Percentiles rank a stretch among this genome's conserved stretches.
These are phyloP conservation scores for Omphaloscelis lunosa DNA, from an alignment of 2,888 invertebrate species.

Conservation along the genomic window DNA sequence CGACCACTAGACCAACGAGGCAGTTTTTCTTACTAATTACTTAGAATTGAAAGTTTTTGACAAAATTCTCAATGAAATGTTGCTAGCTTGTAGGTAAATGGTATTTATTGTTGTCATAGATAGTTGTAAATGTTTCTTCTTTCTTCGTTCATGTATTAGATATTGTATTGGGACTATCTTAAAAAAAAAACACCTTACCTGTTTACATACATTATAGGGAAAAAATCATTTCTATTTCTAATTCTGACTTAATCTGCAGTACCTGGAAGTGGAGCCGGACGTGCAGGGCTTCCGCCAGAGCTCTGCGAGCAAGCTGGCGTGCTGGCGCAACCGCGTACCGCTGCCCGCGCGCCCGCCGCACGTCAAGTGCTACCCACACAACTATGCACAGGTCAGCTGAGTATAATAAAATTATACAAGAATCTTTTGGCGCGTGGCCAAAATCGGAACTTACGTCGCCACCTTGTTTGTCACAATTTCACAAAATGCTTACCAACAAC, in stretches of 20 bases:
- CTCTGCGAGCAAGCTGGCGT: slow-evolving; percentile 81
- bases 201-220: too few species aligned
- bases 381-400: slow-evolving; percentile 73
- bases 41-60: too few species aligned
- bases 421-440: neutral
- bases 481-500: neutral
- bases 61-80: neutral
- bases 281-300: slow-evolving; percentile 59
- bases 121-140: too few species aligned
- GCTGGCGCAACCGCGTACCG: slow-evolving; percentile 82
- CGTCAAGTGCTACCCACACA: slow-evolving; percentile 81
- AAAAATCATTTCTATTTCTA: neutral
- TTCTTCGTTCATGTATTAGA: too few species aligned
- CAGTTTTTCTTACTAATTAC: neutral
- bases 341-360: slow-evolving; percentile 79
- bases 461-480: neutral
- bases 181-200: too few species aligned
- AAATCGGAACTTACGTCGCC: neutral
- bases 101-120: too few species aligned
- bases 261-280: slow-evolving; percentile 69
- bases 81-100: too few species aligned
- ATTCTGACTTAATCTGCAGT: slow-evolving; percentile 49
- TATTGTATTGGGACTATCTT: too few species aligned
- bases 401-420: neutral
- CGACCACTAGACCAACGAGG: too few species aligned